Conservation (phyloP, 2,888 invertebrate species). For the Thecophora atra region DNA sequence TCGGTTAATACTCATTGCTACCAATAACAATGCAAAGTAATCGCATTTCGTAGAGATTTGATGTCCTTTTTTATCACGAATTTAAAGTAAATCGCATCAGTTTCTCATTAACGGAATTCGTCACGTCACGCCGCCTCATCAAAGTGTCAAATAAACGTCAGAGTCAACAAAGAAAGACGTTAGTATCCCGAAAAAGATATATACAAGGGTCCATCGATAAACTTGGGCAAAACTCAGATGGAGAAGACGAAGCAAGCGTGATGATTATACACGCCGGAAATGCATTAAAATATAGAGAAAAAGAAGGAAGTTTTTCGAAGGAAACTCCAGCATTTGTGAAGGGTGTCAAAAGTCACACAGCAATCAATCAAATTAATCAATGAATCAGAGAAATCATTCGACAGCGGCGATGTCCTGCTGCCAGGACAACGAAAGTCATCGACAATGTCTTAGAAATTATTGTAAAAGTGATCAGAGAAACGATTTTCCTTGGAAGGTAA, state of each 20-base stretch:
- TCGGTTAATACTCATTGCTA: too few relatives aligned
- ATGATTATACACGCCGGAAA: too few relatives aligned
- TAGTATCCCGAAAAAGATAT: neutral
- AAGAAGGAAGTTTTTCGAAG: too few relatives aligned
- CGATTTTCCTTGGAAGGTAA: neutral
- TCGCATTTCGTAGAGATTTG: too few relatives aligned
- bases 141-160: conserved; percentile 40
- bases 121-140: conserved; percentile 29
- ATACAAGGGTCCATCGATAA: neutral
- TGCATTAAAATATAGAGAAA: too few relatives aligned
- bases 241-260: neutral
- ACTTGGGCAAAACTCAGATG: neutral
- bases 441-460: too few relatives aligned
- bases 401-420: too few relatives aligned
- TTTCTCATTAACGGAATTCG: conserved; percentile 13
- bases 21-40: too few relatives aligned
- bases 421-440: too few relatives aligned
- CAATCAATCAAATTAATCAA: conserved; percentile 61
- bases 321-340: conserved; percentile 35
- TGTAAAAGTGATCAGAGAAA: too few relatives aligned
- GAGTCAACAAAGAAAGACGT: conserved; percentile 9
- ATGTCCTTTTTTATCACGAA: neutral
- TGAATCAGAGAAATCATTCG: conserved; percentile 17
- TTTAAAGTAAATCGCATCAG: neutral
- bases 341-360: conserved; percentile 62